These are phyloP conservation scores for Neodiprion fabricii DNA, from an alignment of 1,140 invertebrate species.

Conservation along the genomic window DNA sequence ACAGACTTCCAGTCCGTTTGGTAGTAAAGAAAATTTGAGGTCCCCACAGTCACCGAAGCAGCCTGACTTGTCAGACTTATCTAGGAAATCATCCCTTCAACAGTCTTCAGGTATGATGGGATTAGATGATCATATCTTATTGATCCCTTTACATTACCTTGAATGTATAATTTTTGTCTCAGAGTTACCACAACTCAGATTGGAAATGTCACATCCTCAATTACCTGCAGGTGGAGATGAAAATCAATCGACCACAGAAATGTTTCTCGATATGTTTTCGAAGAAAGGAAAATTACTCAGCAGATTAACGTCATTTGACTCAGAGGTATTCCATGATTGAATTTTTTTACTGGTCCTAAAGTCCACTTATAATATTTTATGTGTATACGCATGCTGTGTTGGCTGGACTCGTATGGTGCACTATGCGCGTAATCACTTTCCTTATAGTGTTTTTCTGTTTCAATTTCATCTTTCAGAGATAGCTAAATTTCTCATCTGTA, in stretches of 20 bases:
- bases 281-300: conserved; percentile 86
- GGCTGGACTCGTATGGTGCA: conserved; percentile 24
- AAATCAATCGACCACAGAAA: conserved; percentile 80
- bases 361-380: neutral
- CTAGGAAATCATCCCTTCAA: conserved; percentile 62
- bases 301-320: conserved; percentile 87
- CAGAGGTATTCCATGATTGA: conserved; percentile 72
- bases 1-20: conserved; percentile 75
- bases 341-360: neutral
- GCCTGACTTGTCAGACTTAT: conserved; percentile 58
- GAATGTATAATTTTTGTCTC: conserved; percentile 22
- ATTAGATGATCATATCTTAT: conserved; percentile 8
- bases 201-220: conserved; percentile 17
- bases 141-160: conserved; percentile 12
- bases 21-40: conserved; percentile 78
- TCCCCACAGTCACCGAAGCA: conserved; percentile 66
- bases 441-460: neutral
- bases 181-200: conserved; percentile 58
- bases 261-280: conserved; percentile 88
- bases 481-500: conserved; percentile 14
- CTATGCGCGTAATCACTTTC: conserved; percentile 19
- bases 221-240: conserved; percentile 55
- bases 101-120: conserved; percentile 31
- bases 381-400: conserved; percentile 6
- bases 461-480: neutral